These are phyloP conservation scores for Dicerorhinus sumatrensis DNA, from an alignment of 2,113 vertebrate species.

Conservation along the genomic window DNA sequence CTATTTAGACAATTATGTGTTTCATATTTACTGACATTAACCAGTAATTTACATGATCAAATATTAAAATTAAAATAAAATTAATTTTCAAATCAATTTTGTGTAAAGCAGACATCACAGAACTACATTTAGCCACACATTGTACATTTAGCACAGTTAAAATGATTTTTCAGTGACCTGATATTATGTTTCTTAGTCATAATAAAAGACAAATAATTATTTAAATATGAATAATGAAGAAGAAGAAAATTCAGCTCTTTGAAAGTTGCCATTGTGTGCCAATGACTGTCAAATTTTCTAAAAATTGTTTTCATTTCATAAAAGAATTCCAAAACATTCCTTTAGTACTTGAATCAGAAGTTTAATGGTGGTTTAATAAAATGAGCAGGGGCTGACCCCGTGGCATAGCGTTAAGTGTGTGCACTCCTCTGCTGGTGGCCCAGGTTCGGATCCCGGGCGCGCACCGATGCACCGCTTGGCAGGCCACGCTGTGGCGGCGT, in stretches of 20 bases:
- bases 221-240: not conserved
- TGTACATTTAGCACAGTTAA: not conserved
- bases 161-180: not conserved
- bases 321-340: not conserved
- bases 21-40: not conserved
- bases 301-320: not conserved
- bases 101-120: not conserved
- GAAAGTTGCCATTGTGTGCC: not conserved
- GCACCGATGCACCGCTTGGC: no score
- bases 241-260: not conserved
- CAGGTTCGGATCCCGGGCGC: no score
- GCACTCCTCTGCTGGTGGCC: no score
- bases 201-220: not conserved
- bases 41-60: not conserved
- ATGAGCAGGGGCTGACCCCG: not conserved
- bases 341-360: not conserved
- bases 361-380: not conserved
- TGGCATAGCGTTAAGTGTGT: no score
- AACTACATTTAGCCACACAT: not conserved
- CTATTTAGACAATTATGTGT: not conserved
- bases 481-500: no score
- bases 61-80: not conserved
- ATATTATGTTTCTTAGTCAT: not conserved
- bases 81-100: not conserved
- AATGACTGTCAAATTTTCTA: not conserved